Base-by-base conservation (phyloP, 2,888 invertebrate species). In the Esperia sulphurella region DNA sequence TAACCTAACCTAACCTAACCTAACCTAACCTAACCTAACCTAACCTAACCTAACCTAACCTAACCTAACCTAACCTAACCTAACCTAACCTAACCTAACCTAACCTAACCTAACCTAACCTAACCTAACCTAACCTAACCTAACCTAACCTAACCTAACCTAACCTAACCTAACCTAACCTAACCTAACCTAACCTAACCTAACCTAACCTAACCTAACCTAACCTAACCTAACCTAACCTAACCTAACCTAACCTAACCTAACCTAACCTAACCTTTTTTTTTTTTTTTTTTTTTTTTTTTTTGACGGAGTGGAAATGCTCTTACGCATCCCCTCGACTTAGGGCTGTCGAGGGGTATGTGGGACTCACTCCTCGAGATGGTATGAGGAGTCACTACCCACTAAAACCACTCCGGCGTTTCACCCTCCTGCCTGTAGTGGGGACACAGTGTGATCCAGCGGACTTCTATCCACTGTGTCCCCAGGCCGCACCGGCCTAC, bases 61-160 rank as follows among this genome's bases (percentile, higher is more conserved):
- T 30, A 46, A 46, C 46, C 40, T 46, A 46, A 46, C 41, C 41
- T 41, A 46, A 46, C 46, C 46, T 41, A 40, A 41, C 41, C 41
- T 41, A 41, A 41, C 41, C 40, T 46, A 46, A 46, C 46, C 41
- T 41, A 41, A 46, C 35, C 41, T 46, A 35, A 35, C 46, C 41
- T 41, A 41, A 46, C 41, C 46, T 30, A 30, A 30, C 30, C 30
- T 45, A 45, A 45, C 45, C 45, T 45, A 45, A 45, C 45, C 45
- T 45, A 45, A 45, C 45, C 45, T 30, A 30, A 30, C 30, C 30
- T 46, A 46, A 46, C 46, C 46, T 46, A 46, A 46, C 46, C 46
- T 46, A 48, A 48, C 48, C 48, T 48, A 48, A 48, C 48, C 48
- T 48, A 48, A 48, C 48, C 48, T 48, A 48, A 48, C 48, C 44